phyloP scores from a whole-genome alignment of 2,797 vertebrate species.

The Falco biarmicus region DNA sequence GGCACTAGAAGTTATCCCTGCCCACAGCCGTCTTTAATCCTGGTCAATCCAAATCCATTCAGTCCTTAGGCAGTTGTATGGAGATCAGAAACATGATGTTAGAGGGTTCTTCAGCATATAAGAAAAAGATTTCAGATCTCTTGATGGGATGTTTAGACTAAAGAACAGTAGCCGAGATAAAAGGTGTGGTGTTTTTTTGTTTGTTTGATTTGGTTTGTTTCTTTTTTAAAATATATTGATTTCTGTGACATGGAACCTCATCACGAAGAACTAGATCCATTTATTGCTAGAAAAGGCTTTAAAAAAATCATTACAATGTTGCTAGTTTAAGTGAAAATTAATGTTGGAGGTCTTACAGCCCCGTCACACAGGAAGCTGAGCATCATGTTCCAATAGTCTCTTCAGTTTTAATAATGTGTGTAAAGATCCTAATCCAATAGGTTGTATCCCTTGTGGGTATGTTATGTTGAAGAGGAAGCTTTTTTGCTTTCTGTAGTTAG shows the following conservation, averaged over 20 bases:
- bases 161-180: neutral
- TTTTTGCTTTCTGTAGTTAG: neutral
- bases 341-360: neutral
- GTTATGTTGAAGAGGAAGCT: neutral
- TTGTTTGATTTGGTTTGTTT: neutral
- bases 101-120: neutral
- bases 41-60: neutral
- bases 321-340: neutral
- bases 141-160: neutral
- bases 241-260: neutral
- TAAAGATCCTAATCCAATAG: rapidly evolving
- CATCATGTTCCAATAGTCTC: rapidly evolving
- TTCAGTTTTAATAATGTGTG: neutral
- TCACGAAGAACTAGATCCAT: neutral
- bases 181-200: neutral
- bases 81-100: neutral
- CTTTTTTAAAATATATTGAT: neutral
- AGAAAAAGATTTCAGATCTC: neutral
- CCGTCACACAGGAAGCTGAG: neutral
- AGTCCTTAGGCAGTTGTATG: neutral
- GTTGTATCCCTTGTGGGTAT: rapidly evolving
- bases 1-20: neutral
- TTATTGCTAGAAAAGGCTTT: constrained; percentile 1
- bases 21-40: neutral
- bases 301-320: neutral